A percentile compares a stretch with the other conserved stretches of the same genome.
Evolutionary conservation across 2,888 invertebrate species (phyloP).

Genomic region (Drosophila picticornis): DNA sequence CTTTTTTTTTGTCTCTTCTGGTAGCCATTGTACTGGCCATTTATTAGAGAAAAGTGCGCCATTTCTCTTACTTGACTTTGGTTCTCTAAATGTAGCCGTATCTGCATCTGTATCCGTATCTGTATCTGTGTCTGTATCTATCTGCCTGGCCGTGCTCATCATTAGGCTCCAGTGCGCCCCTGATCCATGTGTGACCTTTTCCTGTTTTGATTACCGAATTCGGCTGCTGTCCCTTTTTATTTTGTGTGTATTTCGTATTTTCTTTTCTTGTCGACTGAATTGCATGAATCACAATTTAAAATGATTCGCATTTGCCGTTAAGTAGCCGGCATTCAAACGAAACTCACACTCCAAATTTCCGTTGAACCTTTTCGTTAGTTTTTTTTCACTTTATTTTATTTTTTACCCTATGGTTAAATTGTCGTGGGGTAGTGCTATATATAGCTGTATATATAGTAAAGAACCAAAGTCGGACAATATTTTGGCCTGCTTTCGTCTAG

Average conservation of each 20-base stretch:
- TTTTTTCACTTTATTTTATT: not conserved
- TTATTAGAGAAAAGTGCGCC: conserved; percentile 49
- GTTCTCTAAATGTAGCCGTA: conserved; percentile 7
- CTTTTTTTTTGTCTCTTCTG: conserved; percentile 11
- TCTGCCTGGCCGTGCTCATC: conserved; percentile 44
- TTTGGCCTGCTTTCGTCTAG: not conserved
- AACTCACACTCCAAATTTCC: conserved; percentile 51
- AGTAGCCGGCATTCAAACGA: conserved; percentile 61
- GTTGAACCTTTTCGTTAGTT: conserved; percentile 44
- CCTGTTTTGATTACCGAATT: conserved; percentile 60
- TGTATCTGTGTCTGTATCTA: not conserved
- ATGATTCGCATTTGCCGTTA: conserved; percentile 77
- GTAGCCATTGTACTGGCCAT: conserved; percentile 33
- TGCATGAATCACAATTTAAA: conserved; percentile 73
- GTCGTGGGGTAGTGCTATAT: not conserved
- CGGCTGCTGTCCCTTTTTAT: conserved; percentile 45
- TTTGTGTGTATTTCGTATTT: conserved; percentile 5
- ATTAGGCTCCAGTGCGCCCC: conserved; percentile 55
- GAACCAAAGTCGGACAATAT: not conserved
- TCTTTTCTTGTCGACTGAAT: conserved; percentile 29
- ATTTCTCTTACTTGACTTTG: conserved; percentile 50
- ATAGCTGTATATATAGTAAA: not conserved
- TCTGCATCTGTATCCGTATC: conserved; percentile 8
- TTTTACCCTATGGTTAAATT: conserved; percentile 1
- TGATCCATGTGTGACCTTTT: conserved; percentile 63